Base-by-base conservation (phyloP, 2,888 invertebrate species). In the Agrotis segetum region DNA sequence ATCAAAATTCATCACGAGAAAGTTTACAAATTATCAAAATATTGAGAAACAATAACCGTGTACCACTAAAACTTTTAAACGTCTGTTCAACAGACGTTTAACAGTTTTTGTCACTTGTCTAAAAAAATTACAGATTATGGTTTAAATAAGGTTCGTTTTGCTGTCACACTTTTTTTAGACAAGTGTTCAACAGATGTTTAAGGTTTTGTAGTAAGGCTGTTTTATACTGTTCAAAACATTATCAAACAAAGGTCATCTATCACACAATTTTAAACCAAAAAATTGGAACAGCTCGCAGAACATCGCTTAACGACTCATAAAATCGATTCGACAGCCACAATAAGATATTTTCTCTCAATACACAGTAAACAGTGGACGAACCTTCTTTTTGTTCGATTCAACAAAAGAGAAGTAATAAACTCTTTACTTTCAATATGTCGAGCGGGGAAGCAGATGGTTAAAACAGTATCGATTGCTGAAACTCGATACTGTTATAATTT, bases 321-420 rank as follows among this genome's bases (percentile, higher is more conserved):
- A 80, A 81, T 85, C 77, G 71, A 76, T 81, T 77, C 67, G 52
- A 74, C 67, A 65, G 53, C 63, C 62, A 83, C 79, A 81, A 79
- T 79, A 81, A 81, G 85, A 75, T 70, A 78, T 85, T 83, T 81
- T 71, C 75, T 65, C 65, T 47, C 67, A 61, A 85, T 76, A 83
- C 65, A 76, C 74, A 59, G 69, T 83, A 81, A 85, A 83, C 82
- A 79, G 46, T 77, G 64, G 59, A 56, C 65, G 52, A 67, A 56
- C 56, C 60, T 76, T 62, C 75, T 83, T 85, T 85, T 84, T 85
- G 76, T 82, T 67, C 78, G 71, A 82, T 66, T 75, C 80, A 69
- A 81, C 73, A 86, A 87, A 87, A 87, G 82, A 63, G 67, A 77
- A 81, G 85, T 84, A 89, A 87, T 88, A 87, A 87, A 87, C 81